A percentile compares a stretch with the other conserved stretches of the same genome.
Evolutionary conservation across 2,113 vertebrate genomes (phyloP).

Genomic region (Pelvicachromis taeniatus): DNA sequence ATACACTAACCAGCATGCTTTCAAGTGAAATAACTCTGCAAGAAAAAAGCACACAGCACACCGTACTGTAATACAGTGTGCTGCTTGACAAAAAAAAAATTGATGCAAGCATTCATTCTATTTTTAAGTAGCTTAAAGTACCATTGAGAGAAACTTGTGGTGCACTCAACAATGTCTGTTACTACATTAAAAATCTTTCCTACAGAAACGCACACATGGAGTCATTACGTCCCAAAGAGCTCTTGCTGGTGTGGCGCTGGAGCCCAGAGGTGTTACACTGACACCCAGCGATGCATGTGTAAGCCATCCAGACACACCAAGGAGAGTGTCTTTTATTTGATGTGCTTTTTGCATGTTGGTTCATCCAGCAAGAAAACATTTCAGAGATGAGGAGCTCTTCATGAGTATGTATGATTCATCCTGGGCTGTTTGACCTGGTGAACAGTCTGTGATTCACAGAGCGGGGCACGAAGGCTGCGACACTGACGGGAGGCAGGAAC

Average conservation of each 20-base stretch:
- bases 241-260: not conserved
- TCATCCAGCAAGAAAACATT: constrained; percentile 35
- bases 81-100: not conserved
- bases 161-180: not conserved
- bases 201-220: not conserved
- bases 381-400: constrained; percentile 38
- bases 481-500: not conserved
- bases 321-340: not conserved
- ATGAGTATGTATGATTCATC: constrained; percentile 25
- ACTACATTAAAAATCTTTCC: not conserved
- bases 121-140: not conserved
- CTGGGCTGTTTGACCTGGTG: constrained; percentile 34
- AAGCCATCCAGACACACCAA: constrained; percentile 15
- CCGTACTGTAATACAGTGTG: not conserved
- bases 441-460: constrained; percentile 49
- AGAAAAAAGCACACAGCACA: not conserved
- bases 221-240: not conserved
- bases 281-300: not conserved
- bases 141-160: not conserved
- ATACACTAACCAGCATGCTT: not conserved
- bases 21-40: not conserved
- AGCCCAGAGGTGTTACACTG: not conserved
- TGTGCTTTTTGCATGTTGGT: constrained; percentile 42
- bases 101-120: not conserved
- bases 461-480: not conserved